Base-by-base conservation (phyloP, 1,140 invertebrate genomes). In the Dendroctonus ponderosae region DNA sequence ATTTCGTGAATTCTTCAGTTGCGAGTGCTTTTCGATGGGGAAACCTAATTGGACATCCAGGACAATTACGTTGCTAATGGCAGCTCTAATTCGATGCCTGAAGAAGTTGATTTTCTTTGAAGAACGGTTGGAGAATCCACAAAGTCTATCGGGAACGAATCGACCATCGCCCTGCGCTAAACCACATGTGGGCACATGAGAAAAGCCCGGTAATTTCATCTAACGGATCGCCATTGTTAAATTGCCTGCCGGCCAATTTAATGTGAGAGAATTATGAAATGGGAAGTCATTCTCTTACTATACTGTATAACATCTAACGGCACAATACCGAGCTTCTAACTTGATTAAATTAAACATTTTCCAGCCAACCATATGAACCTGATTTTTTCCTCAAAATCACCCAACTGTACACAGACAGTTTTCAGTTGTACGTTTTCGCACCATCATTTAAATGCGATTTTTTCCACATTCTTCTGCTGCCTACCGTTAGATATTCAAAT, bases 201-300 rank as follows among this genome's bases (percentile, higher is more conserved):
- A 26, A 26, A 26, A 38, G 26, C 39, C n/a, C 11, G 41, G 41
- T 42, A 57, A 57, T 57, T 57, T 57, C n/a, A 43, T 41, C 9
- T 57, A 57, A 57, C 54, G 38, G 54, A 26, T 38, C 26, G 9
- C 41, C 14, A 57, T 57, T 57, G 54, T 57, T 9, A 9, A 14
- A 41, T 14, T 41, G 54, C 43, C 40, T 57, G 14, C 39, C 14
- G n/a, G 41, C 41, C 41, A 57, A 57, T 57, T 57, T 57, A 57
- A 41, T 57, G 54, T 57, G 54, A 57, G 54, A 51, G 15, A 41
- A 14, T n/a, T 43, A 57, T 14, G 15, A 57, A 57, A 6, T 41
- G 38, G 15, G 26, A 12, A 57, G 43, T 57, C 43, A 38, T 8
- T 9, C 14, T 38, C 15, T 39, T 53, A 39, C 39, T 38, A 4